Evolutionary conservation across 2,113 vertebrate genomes (phyloP), one percentile per base, ranked within the genome.

Genomic region (Poeciliopsis turrubarensis): DNA sequence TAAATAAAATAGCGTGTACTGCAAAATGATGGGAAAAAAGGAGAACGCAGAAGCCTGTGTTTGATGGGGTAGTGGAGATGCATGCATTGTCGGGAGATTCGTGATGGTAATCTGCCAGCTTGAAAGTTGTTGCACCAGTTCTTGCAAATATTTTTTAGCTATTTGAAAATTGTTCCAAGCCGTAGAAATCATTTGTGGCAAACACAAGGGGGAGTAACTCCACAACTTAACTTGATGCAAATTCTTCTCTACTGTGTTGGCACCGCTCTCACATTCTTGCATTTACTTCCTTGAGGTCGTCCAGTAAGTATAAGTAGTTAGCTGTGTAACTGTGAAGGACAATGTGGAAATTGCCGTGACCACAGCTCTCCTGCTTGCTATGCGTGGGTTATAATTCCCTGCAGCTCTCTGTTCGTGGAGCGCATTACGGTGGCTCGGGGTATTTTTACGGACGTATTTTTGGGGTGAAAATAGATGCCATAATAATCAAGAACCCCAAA

Each of bases 301-400:
- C 65, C 34, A 62, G 77, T 85, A 89, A 88, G 89, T 84, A 82
- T 62, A 67, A 85, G 86, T 69, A 79, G 87, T 89, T 88, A 81
- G 86, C 83, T 72, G 80, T 47, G 82, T 73, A 32, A 65, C 79
- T 91, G 86, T 91, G 92, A 87, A 92, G 90, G 89, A 86, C 89
- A 75, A 86, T 88, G 84, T 75, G 79, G 78, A 78, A 82, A 87
- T 83, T 82, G 77, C 79, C 66, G 76, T 89, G 88, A 90, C 89
- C 47, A 44, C 32, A 12, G 76, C 84, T 86, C 74, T 79, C 32
- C 64, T 83, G 83, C 87, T 91, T 87, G 81, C 89, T 82, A 84
- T 84, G 77, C 75, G 81, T 89, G 86, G 84, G 83, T 84, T 88
- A 85, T 47, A 47, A 47, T 47, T 47, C 44, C 44, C 19, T 47